phyloP scores from a whole-genome alignment of 2,888 invertebrate species.

The Psylliodes chrysocephalus region DNA sequence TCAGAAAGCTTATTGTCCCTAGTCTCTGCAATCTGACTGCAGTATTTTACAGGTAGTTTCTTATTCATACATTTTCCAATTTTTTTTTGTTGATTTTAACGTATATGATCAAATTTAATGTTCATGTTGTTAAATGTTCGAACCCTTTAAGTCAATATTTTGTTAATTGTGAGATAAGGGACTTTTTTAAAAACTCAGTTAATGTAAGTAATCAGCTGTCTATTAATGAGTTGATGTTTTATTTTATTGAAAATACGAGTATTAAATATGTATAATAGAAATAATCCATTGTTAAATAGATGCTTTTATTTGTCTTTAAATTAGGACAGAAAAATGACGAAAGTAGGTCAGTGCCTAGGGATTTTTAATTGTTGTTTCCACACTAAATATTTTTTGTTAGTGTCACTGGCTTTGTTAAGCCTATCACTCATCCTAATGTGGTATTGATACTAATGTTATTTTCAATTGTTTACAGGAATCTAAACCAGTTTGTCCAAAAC shows the following conservation, averaged over 20 bases:
- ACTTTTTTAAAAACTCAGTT: neutral
- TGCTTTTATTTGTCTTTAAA: slow-evolving; percentile 30
- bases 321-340: slow-evolving; percentile 39
- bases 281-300: neutral
- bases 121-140: neutral
- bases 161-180: slow-evolving; percentile 8
- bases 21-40: slow-evolving; percentile 54
- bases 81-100: slow-evolving; percentile 3
- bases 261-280: neutral
- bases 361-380: slow-evolving; percentile 52
- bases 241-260: neutral
- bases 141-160: slow-evolving; percentile 1
- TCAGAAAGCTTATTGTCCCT: slow-evolving; percentile 39
- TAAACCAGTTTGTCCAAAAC: slow-evolving; percentile 29
- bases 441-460: slow-evolving; percentile 12
- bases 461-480: slow-evolving; percentile 38
- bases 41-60: slow-evolving; percentile 49
- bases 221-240: neutral
- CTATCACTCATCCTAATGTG: slow-evolving; percentile 3
- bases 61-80: slow-evolving; percentile 40
- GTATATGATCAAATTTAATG: neutral
- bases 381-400: slow-evolving; percentile 46
- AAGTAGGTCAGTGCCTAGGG: slow-evolving; percentile 57
- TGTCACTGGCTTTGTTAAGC: slow-evolving; percentile 47
- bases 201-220: neutral